Evolutionary conservation across 1,140 invertebrate species (phyloP), one percentile per base, ranked within the genome.

Genomic region (Microplitis mediator): DNA sequence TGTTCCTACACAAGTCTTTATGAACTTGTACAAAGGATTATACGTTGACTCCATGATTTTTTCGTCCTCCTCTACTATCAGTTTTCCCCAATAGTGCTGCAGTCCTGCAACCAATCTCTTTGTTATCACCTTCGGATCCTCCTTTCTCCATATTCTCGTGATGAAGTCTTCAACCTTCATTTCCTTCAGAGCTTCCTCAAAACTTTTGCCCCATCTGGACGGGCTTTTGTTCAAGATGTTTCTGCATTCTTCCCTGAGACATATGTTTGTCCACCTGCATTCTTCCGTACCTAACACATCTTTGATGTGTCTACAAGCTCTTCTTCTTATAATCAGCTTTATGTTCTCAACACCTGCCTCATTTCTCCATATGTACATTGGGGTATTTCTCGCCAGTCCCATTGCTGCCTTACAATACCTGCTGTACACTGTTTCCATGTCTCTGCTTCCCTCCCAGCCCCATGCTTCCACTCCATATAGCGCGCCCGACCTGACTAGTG

Each of bases 401-500:
- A 67, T 13, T 4, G 45, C 64, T 45, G 35, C 31, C 9, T 66
- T 51, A 32, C 36, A 45, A 23, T 32, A 66, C n/a, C 64, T 45
- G 23, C 11, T 51, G 4, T 66, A 39, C 16, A 66, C 51, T 50
- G 4, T 14, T 50, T 64, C 35, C 2, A 64, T 39, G 3, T 6
- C 35, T 2, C 60, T 54, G 58, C 54, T 61, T 60, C 56, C 62
- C 54, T 32, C 45, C 63, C 62, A 73, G 5, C 74, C 69, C 66
- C 69, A 72, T 5, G 73, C 63, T 51, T 70, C 56, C 1, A 56
- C 62, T 32, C 71, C 69, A 4, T 75, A 72, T 3, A 71, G n/a
- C 4, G 68, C 64, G 9, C 36, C 69, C 23, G 64, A 23, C 9
- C 64, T 74, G 8, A 74, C 56, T 13, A 61, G 66, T 2, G 52